Evolutionary conservation across 2,797 vertebrate genomes (phyloP).

Genomic region (Hydrocynus forskahlii): DNA sequence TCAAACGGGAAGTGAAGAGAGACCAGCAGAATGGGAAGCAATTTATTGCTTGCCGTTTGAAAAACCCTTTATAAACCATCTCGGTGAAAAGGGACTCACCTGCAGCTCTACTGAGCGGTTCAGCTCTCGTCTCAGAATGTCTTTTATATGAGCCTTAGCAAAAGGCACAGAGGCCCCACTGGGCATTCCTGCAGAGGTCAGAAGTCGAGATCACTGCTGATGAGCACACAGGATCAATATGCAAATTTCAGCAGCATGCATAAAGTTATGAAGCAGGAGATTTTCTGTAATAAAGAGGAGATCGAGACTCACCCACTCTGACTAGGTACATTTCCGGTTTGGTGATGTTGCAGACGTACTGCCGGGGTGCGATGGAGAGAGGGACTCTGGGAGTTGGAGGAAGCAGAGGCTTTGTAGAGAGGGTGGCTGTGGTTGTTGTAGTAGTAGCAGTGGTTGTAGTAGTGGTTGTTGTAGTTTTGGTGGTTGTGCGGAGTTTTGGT

Average conservation of each 20-base stretch:
- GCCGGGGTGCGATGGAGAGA: constrained; percentile 75
- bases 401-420: constrained; percentile 66
- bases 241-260: neutral
- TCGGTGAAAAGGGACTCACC: constrained; percentile 74
- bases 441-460: constrained; percentile 54
- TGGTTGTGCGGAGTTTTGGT: constrained; percentile 38
- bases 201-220: neutral
- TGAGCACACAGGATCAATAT: constrained; percentile 2
- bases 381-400: constrained; percentile 73
- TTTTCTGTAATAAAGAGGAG: neutral
- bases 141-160: constrained; percentile 84
- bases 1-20: neutral
- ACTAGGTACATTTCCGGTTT: constrained; percentile 88
- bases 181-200: constrained; percentile 79
- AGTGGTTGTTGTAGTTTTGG: constrained; percentile 50
- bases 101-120: constrained; percentile 90
- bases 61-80: neutral
- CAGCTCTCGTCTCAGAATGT: constrained; percentile 86
- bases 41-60: too few species aligned
- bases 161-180: constrained; percentile 82
- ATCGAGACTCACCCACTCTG: constrained; percentile 83
- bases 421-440: constrained; percentile 56
- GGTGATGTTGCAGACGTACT: constrained; percentile 89
- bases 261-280: too few species aligned
- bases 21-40: neutral